These are phyloP conservation scores for Zelostemma sp. DNA, from an alignment of 1,140 invertebrate species.

Conservation along the genomic window DNA sequence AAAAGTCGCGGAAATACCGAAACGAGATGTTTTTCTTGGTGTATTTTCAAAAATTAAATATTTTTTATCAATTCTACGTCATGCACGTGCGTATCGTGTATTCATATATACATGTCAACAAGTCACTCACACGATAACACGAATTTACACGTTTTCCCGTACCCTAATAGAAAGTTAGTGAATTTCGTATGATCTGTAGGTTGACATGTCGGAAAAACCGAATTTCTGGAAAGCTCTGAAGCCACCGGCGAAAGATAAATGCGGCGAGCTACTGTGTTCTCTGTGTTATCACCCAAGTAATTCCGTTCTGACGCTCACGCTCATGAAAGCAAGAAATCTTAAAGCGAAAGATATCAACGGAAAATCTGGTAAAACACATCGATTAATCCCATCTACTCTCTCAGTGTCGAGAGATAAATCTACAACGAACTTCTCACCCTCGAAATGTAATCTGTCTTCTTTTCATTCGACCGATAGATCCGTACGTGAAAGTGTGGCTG, in stretches of 20 bases:
- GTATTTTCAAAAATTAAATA: background rate
- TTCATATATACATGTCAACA: background rate
- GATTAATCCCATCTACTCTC: background rate
- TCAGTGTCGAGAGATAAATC: no score
- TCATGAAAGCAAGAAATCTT: constrained; percentile 91
- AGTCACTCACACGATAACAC: no score
- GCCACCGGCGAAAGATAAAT: constrained; percentile 91
- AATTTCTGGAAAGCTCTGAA: constrained; percentile 94
- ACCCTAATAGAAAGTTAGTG: constrained; percentile 14
- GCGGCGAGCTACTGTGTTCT: constrained; percentile 90
- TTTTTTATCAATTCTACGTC: no score
- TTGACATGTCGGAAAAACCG: constrained; percentile 91
- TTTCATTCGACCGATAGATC: constrained; percentile 77
- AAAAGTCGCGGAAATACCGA: no score
- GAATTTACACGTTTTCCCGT: background rate
- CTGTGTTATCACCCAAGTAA: constrained; percentile 94
- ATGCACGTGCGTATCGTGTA: background rate
- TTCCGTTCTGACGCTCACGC: constrained; percentile 86
- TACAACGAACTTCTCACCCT: no score
- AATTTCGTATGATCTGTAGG: constrained; percentile 70
- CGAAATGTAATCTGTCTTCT: background rate
- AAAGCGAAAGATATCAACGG: constrained; percentile 96
- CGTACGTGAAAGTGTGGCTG: constrained; percentile 96
- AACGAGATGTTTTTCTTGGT: background rate
- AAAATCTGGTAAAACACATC: constrained; percentile 83